phyloP scores from a whole-genome alignment of 2,797 vertebrate genomes.

The Babyrousa celebensis region DNA sequence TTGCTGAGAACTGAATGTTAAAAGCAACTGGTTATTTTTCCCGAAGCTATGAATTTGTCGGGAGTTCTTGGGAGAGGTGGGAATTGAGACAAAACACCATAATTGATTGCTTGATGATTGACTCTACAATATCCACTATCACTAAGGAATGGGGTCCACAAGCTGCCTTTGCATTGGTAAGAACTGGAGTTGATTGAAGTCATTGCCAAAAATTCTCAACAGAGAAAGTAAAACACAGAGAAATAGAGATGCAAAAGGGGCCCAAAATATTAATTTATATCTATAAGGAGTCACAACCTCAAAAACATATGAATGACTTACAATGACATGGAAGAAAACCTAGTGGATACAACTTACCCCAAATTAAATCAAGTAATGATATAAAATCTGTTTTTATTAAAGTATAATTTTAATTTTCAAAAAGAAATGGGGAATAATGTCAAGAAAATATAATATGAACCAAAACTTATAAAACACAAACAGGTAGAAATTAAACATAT shows the following conservation, averaged over 20 bases:
- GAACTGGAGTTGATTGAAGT: background rate
- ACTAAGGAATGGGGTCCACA: background rate
- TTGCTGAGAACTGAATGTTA: slow-evolving; percentile 28
- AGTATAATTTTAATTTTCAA: background rate
- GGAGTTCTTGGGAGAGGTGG: background rate
- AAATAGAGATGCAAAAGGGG: background rate
- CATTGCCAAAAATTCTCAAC: background rate
- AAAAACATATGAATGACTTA: background rate
- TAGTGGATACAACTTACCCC: background rate
- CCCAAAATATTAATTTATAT: background rate
- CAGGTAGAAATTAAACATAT: background rate
- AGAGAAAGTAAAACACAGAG: background rate
- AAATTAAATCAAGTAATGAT: background rate
- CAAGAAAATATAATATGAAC: background rate
- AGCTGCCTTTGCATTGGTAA: background rate
- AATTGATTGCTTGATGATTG: background rate
- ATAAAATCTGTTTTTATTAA: background rate
- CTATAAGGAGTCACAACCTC: background rate
- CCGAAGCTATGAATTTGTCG: background rate
- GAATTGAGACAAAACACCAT: background rate
- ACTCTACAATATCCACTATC: background rate
- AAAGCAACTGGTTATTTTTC: background rate
- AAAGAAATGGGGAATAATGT: background rate
- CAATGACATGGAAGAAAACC: background rate
- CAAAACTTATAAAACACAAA: background rate